Conservation (phyloP, 2,888 invertebrate species). For the Meta bourneti region DNA sequence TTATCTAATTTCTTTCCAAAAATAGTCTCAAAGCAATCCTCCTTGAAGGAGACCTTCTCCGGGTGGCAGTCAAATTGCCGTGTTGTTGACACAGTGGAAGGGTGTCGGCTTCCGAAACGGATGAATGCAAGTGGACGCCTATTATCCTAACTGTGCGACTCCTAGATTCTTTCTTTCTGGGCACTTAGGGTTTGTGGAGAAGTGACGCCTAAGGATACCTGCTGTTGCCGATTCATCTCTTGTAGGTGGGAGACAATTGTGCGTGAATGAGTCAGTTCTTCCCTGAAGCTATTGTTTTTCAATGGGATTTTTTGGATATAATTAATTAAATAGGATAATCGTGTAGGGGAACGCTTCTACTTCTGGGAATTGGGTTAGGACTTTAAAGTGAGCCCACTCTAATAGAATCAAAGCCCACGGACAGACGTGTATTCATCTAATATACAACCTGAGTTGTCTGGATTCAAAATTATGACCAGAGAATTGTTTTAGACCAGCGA, state of each 20-base stretch:
- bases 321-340: background rate
- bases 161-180: constrained; percentile 2
- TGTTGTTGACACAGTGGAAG: constrained; percentile 9
- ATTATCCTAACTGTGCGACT: too few relatives aligned
- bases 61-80: background rate
- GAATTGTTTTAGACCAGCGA: too few relatives aligned
- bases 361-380: background rate
- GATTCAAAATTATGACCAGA: too few relatives aligned
- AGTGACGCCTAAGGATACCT: background rate
- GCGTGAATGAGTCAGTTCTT: background rate
- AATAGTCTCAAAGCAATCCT: background rate
- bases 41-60: background rate
- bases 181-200: background rate
- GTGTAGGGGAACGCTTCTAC: background rate
- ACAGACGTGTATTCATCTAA: too few relatives aligned
- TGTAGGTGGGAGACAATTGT: background rate
- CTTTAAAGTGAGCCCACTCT: background rate
- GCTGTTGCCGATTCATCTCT: background rate
- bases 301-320: background rate
- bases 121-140: constrained; percentile 3
- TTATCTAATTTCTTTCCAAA: background rate
- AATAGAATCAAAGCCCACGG: too few relatives aligned
- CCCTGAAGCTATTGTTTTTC: background rate
- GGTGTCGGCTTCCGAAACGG: background rate
- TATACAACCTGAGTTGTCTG: too few relatives aligned